Base-by-base conservation (phyloP, 2,113 vertebrate genomes). In the Rhombomys opimus region DNA sequence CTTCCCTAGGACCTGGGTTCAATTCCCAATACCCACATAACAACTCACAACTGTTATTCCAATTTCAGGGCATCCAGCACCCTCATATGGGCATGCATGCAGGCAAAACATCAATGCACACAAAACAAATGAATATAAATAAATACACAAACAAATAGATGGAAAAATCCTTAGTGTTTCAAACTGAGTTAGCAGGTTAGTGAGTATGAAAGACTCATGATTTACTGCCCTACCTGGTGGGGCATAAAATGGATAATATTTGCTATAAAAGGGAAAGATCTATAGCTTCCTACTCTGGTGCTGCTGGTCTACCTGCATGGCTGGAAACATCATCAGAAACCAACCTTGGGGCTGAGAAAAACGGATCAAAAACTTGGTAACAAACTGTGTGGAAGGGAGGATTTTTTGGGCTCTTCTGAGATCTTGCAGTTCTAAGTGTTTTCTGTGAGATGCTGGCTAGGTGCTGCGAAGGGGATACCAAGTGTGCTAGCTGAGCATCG, bases 101-200 rank as follows among this genome's bases (percentile, higher is more conserved):
- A 57, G 12, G 57, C 57, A 57, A 15, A 57, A 12, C 11, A 57
- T 57, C 57, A 57, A 57, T 57, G 57, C 57, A 57, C 15, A 15
- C 11, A 57, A 57, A 57, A 46, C 46, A 46, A 46, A 46, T 46
- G 46, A 46, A 46, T 46, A 46, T 46, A 46, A 46, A 46, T 46
- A 46, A 4, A 46, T 46, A 46, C 5, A 46, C 46, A 46, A 57
- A 57, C 57, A 57, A 57, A 57, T 46, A 46, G 46, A 46, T 46
- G 46, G 46, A 46, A 46, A 46, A 89, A 85, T 14, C 11, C 10
- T 77, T 11, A 17, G 0, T 91, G 76, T 81, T 27, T 78, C 25
- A 90, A 95, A 59, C 7, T 46, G 91, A 95, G 59, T 95, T 81
- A 91, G 72, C 67, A 68, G 86, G 88, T 95, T 35, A 77, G 80